Evolutionary conservation across 2,888 invertebrate species (phyloP), one percentile per base, ranked within the genome.

Genomic region (Cephus sareptanus): DNA sequence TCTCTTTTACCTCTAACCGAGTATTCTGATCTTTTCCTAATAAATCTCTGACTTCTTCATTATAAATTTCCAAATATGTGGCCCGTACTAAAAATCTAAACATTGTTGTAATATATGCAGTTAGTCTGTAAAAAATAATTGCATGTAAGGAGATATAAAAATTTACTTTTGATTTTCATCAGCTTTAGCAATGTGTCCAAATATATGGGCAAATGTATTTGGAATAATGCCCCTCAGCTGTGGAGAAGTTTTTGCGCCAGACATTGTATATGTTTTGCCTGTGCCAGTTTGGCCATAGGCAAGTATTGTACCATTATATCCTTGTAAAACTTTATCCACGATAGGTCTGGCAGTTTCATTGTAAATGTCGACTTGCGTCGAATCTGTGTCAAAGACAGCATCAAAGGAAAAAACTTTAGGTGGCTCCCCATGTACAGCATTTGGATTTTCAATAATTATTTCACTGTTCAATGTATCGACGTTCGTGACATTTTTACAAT

Each of bases 211-310:
- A 93, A 99, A 99, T 0, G 98, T 98, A 92, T 99, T 99, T 0
- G 99, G 99, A 87, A 99, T 99, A 86, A 99, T 98, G 73, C 99
- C 99, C 80, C 97, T 94, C 12, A 97, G 93, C 88, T 99, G 98
- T 0, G 98, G 97, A 23, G 96, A 96, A 2, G 96, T 94, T 83
- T 97, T 94, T 80, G 96, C 94, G 0, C 99, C 99, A 1, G 98
- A 97, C 99, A 99, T 99, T 0, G 99, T 99, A 92, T 96, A 99
- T 0, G 99, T 99, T 93, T 99, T 99, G 12, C 99, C 99, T 0
- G 99, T 99, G 31, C 99, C 99, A 0, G 97, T 97, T 92, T 97
- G 97, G 0, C 97, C 97, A 88, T 97, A 97, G 0, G 97, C 97
- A 91, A 97, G 95, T 84, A 97, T 97, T 0, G 96, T 96, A 82